phyloP scores from a whole-genome alignment of 2,113 vertebrate genomes.

The Chionis minor region DNA sequence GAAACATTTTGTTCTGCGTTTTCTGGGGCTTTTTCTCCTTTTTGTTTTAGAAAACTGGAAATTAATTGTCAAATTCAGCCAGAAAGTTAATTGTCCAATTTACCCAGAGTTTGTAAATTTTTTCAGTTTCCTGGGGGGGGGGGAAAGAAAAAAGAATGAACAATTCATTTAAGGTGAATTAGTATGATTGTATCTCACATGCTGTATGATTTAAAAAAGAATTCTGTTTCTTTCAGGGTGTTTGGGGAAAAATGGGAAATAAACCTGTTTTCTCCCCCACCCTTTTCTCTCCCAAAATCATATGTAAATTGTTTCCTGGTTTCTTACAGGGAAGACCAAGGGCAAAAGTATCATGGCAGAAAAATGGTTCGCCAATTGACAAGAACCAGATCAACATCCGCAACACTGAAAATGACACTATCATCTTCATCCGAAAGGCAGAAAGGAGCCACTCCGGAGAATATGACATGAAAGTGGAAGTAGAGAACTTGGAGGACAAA shows the following conservation, averaged over 20 bases:
- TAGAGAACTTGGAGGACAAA: conserved; percentile 88
- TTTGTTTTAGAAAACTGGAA: neutral
- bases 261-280: neutral
- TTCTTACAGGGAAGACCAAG: conserved; percentile 88
- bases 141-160: neutral
- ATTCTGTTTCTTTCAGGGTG: neutral
- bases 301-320: neutral
- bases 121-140: neutral
- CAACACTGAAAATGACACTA: conserved; percentile 93
- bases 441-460: conserved; percentile 93
- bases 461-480: conserved; percentile 90
- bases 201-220: neutral
- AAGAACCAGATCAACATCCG: conserved; percentile 92
- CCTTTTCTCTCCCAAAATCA: neutral
- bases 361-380: conserved; percentile 86
- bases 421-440: conserved; percentile 96
- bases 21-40: neutral
- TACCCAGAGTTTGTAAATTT: neutral
- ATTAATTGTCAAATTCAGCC: neutral
- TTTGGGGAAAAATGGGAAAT: neutral
- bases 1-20: neutral
- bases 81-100: neutral
- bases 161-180: neutral
- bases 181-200: neutral
- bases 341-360: conserved; percentile 91